phyloP scores from a whole-genome alignment of 2,113 vertebrate genomes.

The Ciconia boyciana region DNA sequence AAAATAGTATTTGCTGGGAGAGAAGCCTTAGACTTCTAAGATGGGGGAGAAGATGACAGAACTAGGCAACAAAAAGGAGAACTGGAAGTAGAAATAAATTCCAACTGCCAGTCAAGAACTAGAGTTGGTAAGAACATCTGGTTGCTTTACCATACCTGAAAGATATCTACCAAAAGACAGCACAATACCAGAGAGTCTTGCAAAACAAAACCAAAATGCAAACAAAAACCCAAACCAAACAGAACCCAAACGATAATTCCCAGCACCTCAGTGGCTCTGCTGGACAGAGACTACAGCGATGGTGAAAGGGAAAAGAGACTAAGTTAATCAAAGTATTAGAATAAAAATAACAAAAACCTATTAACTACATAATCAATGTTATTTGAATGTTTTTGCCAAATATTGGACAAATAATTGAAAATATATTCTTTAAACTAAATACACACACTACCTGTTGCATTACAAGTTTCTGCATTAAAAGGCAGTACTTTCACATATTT shows the following conservation, averaged over 20 bases:
- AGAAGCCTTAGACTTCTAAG: not conserved
- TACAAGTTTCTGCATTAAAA: slow-evolving; percentile 93
- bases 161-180: not conserved
- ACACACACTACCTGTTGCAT: slow-evolving; percentile 86
- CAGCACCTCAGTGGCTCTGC: not conserved
- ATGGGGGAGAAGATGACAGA: not conserved
- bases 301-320: not conserved
- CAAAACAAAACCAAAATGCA: not conserved
- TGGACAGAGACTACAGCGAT: not conserved
- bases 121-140: not conserved
- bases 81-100: not conserved
- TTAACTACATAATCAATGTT: not conserved
- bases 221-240: not conserved
- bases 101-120: not conserved
- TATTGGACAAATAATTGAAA: not conserved
- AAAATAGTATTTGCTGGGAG: not conserved
- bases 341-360: not conserved
- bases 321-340: not conserved
- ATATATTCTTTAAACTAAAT: not conserved
- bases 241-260: not conserved
- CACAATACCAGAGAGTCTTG: not conserved
- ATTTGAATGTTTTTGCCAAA: not conserved
- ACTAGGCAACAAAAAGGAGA: not conserved
- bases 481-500: slow-evolving; percentile 98
- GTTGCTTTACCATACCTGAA: not conserved